Evolutionary conservation across 2,888 invertebrate species (phyloP).

Genomic region (Stegana nigrithorax): DNA sequence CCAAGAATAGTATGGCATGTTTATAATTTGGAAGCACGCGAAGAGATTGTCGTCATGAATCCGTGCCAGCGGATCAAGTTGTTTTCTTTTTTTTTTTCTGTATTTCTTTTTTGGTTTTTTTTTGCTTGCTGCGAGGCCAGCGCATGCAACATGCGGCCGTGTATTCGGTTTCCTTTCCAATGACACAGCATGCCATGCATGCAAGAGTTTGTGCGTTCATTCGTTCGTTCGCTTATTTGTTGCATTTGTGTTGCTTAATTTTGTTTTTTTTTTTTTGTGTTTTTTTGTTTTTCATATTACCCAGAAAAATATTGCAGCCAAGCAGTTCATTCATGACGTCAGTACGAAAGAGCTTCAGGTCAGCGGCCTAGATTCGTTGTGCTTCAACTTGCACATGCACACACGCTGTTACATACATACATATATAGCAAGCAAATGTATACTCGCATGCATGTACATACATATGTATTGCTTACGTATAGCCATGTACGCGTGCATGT

Average conservation of each 20-base stretch:
- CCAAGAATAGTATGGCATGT: too few relatives aligned
- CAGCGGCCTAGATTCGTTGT: constrained; percentile 65
- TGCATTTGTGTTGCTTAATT: background rate
- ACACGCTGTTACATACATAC: constrained; percentile 21
- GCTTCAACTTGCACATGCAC: constrained; percentile 30
- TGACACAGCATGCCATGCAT: constrained; percentile 24
- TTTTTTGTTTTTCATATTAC: constrained; percentile 20
- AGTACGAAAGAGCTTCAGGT: constrained; percentile 60
- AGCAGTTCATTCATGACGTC: constrained; percentile 68
- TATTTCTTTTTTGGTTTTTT: background rate
- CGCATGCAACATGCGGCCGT: constrained; percentile 32
- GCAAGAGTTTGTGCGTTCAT: constrained; percentile 1
- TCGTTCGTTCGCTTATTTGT: background rate
- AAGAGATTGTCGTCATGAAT: too few relatives aligned
- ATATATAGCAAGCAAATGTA: background rate
- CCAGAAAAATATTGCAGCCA: constrained; percentile 32
- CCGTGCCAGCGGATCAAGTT: constrained; percentile 35
- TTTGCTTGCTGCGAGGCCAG: constrained; percentile 30
- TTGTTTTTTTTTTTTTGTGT: background rate
- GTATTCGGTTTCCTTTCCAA: constrained; percentile 32
- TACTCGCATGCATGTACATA: background rate
- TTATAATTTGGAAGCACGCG: too few relatives aligned
- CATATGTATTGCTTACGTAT: background rate
- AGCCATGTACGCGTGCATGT: constrained; percentile 4
- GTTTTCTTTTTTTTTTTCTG: background rate